Conservation (phyloP, 1,140 invertebrate genomes). For the Pissodes strobi region DNA sequence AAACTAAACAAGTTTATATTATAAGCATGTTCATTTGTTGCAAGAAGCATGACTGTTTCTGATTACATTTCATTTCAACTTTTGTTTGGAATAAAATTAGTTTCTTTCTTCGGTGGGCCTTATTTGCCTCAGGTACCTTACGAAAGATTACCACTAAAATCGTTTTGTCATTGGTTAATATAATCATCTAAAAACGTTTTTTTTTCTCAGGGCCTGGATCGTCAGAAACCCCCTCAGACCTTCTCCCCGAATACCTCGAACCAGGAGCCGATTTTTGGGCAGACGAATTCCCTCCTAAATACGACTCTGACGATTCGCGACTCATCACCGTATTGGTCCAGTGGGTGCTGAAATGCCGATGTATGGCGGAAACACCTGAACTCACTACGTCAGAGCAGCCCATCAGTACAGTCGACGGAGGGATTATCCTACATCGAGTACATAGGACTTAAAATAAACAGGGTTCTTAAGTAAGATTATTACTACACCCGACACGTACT, state of each 20-base stretch:
- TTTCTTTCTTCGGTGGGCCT: too few species aligned
- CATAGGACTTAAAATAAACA: slow-evolving; percentile 44
- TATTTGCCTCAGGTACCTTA: too few species aligned
- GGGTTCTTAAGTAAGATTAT: too few species aligned
- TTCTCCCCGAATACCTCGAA: slow-evolving; percentile 50
- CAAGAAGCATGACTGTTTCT: too few species aligned
- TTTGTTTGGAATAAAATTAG: too few species aligned
- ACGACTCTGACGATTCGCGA: slow-evolving; percentile 38
- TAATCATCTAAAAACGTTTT: neutral
- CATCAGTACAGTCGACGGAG: slow-evolving; percentile 16
- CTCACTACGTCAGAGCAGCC: slow-evolving; percentile 22
- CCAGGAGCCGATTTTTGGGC: slow-evolving; percentile 49
- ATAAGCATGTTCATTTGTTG: too few species aligned
- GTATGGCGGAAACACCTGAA: slow-evolving; percentile 30
- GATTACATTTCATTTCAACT: too few species aligned
- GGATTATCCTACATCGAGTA: slow-evolving; percentile 49
- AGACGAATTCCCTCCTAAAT: slow-evolving; percentile 39
- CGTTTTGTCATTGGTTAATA: too few species aligned
- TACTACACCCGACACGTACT: too few species aligned
- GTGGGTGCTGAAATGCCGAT: slow-evolving; percentile 53
- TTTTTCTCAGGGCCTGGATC: slow-evolving; percentile 31
- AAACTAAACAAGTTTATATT: too few species aligned
- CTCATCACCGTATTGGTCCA: slow-evolving; percentile 47
- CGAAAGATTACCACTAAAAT: too few species aligned
- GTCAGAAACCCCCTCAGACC: slow-evolving; percentile 37